Conservation (phyloP, 2,113 vertebrate genomes). For the Cheirogaleus medius region DNA sequence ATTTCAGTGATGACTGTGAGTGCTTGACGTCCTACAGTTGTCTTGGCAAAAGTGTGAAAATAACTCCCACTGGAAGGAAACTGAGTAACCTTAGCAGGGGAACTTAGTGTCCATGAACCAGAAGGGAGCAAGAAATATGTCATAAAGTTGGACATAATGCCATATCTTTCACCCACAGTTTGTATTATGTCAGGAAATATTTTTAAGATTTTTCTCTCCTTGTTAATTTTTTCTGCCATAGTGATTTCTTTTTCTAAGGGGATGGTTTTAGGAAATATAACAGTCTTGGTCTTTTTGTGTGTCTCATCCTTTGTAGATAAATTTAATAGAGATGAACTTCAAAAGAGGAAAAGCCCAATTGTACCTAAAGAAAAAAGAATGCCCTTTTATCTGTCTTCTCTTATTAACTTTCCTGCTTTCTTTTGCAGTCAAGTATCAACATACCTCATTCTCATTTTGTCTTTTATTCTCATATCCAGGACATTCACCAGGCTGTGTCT, state of each 20-base stretch:
- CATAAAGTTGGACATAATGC: neutral
- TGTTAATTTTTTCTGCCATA: neutral
- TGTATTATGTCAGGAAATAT: neutral
- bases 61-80: neutral
- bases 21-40: neutral
- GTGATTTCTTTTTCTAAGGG: neutral
- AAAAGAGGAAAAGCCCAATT: neutral
- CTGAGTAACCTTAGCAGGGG: neutral
- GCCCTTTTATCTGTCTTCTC: neutral
- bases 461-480: neutral
- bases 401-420: neutral
- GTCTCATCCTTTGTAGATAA: neutral
- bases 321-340: neutral
- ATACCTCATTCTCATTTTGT: neutral
- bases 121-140: constrained; percentile 26
- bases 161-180: neutral
- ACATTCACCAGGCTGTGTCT: neutral
- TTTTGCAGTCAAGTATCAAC: neutral
- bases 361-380: neutral
- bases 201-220: neutral
- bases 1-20: neutral
- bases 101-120: neutral
- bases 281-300: neutral
- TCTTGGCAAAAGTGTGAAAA: neutral
- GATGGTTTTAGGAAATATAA: neutral